phyloP scores from a whole-genome alignment of 2,797 vertebrate species.

The Delichon dasypus region DNA sequence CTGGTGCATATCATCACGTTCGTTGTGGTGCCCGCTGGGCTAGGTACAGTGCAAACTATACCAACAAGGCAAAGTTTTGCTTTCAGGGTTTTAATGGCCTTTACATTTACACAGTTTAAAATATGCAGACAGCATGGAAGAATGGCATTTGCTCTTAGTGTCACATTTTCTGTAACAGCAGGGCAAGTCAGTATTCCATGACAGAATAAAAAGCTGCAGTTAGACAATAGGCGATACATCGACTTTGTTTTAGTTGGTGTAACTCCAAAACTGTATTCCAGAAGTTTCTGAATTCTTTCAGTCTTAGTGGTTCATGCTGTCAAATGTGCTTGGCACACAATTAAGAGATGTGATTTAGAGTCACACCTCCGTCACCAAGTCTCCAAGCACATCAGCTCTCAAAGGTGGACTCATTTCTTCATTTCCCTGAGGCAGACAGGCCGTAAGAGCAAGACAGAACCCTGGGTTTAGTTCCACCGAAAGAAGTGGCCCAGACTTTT shows the following conservation, averaged over 20 bases:
- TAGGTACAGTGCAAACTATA: background rate
- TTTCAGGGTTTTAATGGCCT: background rate
- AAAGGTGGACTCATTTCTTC: background rate
- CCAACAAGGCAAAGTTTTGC: background rate
- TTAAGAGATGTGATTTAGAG: background rate
- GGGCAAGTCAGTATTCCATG: background rate
- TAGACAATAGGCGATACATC: background rate
- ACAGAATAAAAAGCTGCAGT: background rate
- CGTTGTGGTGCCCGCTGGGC: background rate
- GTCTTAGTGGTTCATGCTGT: background rate
- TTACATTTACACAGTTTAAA: background rate
- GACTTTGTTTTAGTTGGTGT: background rate
- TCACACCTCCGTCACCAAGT: background rate
- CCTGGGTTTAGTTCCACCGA: background rate
- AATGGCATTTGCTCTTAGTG: background rate
- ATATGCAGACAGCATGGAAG: background rate
- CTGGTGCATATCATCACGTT: background rate
- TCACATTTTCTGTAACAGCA: background rate
- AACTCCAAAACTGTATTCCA: background rate
- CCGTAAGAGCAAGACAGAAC: background rate
- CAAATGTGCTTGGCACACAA: background rate
- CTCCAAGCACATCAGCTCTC: background rate
- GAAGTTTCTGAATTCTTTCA: slow-evolving; percentile 13
- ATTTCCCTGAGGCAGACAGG: background rate
- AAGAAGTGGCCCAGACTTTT: background rate